Base-by-base conservation (phyloP, 2,888 invertebrate species). In the Lysandra coridon region DNA sequence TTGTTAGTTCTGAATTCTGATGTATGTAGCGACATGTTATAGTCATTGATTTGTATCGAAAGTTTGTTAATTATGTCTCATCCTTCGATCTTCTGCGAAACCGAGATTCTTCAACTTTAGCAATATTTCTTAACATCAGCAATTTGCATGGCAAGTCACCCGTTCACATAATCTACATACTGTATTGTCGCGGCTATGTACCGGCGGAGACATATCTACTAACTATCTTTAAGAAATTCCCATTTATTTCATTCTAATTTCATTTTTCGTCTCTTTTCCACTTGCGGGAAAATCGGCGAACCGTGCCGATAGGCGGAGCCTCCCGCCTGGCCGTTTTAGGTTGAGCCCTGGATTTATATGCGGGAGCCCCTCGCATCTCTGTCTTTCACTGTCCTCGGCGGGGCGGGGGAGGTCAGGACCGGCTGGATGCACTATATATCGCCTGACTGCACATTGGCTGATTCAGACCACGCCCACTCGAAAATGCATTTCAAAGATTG, bases 381-480 rank as follows among this genome's bases (percentile, higher is more conserved):
- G 81, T 84, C 87, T 86, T 84, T 81, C 80, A 83, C 85, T 80
- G 82, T 81, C 78, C 81, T 81, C 81, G 86, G 85, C 62, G 88
- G 83, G 84, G 84, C 80, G 84, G 81, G 86, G 89, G 1, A 84
- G 89, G 79, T 86, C 89, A 81, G 10, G 44, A 33, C 17, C 73
- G 1, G 78, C 33, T 91, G 91, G 92, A 83, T 88, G 91, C 87
- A 87, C 91, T 92, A 94, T 88, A 92, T 91, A 93, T 91, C 94
- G 95, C 93, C 91, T 94, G 93, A 93, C 80, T 95, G 93, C 92
- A 94, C 95, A 95, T 95, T 95, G 95, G 94, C 90, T 91, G 93
- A 90, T 90, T 88, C 87, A 88, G 86, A 85, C 92, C 93, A 92
- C 94, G 93, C 95, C 95, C 85, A 90, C 87, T 86, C 87, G 87